Evolutionary conservation across 2,113 vertebrate species (phyloP).

Genomic region (Platichthys stellatus): DNA sequence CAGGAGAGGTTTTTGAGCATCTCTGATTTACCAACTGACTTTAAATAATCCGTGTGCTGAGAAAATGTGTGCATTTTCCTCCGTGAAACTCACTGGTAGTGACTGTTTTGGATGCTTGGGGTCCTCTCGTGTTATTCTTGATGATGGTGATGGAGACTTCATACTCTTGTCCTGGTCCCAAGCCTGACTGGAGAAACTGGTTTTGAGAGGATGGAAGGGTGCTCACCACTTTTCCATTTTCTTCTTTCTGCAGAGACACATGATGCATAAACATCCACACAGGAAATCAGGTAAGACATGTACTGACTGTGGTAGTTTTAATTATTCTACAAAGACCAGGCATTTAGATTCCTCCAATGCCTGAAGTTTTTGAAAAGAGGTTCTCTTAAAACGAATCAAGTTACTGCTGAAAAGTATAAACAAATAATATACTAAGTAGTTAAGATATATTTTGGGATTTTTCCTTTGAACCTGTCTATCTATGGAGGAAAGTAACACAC

Average conservation of each 20-base stretch:
- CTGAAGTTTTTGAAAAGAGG: no score
- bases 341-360: no score
- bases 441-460: background rate
- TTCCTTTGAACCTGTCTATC: background rate
- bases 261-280: background rate
- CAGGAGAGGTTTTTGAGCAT: background rate
- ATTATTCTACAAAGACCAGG: no score
- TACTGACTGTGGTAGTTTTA: background rate
- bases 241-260: constrained; percentile 88
- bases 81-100: constrained; percentile 88
- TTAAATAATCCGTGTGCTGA: background rate
- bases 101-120: constrained; percentile 82
- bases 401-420: no score
- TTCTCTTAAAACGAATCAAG: no score
- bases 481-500: background rate
- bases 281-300: no score
- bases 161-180: constrained; percentile 93
- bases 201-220: constrained; percentile 86
- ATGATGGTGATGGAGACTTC: constrained; percentile 90
- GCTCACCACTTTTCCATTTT: constrained; percentile 88
- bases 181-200: constrained; percentile 87
- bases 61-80: background rate
- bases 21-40: background rate
- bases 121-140: constrained; percentile 92
- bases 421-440: no score